Percentiles rank a stretch among this genome's conserved stretches.
Evolutionary conservation across 2,113 vertebrate species (phyloP).

Genomic region (Bujurquina vittata): DNA sequence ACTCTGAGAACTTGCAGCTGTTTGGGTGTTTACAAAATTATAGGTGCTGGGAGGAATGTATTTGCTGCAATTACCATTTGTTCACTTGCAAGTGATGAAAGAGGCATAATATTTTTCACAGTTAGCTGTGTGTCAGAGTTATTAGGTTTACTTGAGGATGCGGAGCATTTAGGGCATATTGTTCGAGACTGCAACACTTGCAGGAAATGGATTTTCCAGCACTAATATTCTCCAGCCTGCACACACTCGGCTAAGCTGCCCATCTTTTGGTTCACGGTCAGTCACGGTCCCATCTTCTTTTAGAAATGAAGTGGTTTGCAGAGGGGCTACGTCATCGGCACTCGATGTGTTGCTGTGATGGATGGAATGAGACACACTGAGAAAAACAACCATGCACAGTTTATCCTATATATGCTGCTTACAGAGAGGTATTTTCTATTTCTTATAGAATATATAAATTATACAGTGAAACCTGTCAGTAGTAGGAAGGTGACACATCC

Average conservation of each 20-base stretch:
- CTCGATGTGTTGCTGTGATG: slow-evolving; percentile 7
- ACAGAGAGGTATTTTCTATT: neutral
- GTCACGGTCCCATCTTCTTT: slow-evolving; percentile 37
- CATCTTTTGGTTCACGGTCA: slow-evolving; percentile 43
- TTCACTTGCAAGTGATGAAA: slow-evolving; percentile 52
- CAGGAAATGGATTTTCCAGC: slow-evolving; percentile 63
- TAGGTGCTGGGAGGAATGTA: slow-evolving; percentile 54
- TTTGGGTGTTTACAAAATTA: slow-evolving; percentile 57
- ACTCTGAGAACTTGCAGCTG: slow-evolving; percentile 46
- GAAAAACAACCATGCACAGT: neutral
- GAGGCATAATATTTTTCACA: slow-evolving; percentile 60
- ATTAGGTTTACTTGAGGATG: slow-evolving; percentile 65
- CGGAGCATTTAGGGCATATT: slow-evolving; percentile 65
- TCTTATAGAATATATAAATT: neutral
- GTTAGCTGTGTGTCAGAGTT: slow-evolving; percentile 58
- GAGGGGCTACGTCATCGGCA: neutral
- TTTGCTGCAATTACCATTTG: slow-evolving; percentile 68
- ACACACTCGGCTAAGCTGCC: slow-evolving; percentile 25
- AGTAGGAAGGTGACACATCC: neutral
- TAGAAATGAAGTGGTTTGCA: slow-evolving; percentile 34
- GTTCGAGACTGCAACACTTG: slow-evolving; percentile 58
- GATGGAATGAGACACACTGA: slow-evolving; percentile 2
- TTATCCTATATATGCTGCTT: slow-evolving; percentile 6
- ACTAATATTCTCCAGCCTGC: slow-evolving; percentile 45
- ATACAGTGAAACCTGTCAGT: neutral